Percentiles rank a stretch among this genome's conserved stretches.
Evolutionary conservation across 2,113 vertebrate genomes (phyloP).

Genomic region (Ceuthmochares aereus): DNA sequence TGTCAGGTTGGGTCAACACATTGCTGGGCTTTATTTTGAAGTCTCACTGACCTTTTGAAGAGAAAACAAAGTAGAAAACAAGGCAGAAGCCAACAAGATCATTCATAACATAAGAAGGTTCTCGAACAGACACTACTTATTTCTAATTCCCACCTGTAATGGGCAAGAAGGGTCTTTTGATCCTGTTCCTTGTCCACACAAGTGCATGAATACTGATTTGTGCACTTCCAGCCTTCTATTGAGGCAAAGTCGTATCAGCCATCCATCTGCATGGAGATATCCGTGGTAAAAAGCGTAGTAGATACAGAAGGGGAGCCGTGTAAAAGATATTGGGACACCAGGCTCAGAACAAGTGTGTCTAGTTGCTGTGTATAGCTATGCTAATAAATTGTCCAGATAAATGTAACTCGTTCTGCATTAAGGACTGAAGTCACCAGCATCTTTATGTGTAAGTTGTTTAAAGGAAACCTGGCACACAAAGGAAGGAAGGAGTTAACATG

Average conservation of each 20-base stretch:
- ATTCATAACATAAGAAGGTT: neutral
- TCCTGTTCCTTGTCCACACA: neutral
- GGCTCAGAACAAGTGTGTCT: neutral
- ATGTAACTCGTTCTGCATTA: neutral
- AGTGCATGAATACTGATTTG: neutral
- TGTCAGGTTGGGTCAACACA: neutral
- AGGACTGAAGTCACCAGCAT: neutral
- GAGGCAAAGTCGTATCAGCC: neutral
- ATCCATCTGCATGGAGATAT: neutral
- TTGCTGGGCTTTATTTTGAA: neutral
- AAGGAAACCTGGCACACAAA: neutral
- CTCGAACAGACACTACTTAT: neutral
- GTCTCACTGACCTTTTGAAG: neutral
- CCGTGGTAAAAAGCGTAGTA: neutral
- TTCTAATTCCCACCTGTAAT: neutral
- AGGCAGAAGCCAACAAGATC: neutral
- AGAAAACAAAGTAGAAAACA: neutral
- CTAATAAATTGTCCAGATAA: neutral
- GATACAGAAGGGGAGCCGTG: neutral
- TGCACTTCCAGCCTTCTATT: neutral
- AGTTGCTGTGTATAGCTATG: neutral
- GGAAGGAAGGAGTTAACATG: slow-evolving; percentile 34
- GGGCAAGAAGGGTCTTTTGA: neutral
- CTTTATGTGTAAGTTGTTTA: neutral
- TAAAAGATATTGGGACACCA: neutral